These are phyloP conservation scores for Chaetura pelagica DNA, from an alignment of 2,113 vertebrate species.

Conservation along the genomic window DNA sequence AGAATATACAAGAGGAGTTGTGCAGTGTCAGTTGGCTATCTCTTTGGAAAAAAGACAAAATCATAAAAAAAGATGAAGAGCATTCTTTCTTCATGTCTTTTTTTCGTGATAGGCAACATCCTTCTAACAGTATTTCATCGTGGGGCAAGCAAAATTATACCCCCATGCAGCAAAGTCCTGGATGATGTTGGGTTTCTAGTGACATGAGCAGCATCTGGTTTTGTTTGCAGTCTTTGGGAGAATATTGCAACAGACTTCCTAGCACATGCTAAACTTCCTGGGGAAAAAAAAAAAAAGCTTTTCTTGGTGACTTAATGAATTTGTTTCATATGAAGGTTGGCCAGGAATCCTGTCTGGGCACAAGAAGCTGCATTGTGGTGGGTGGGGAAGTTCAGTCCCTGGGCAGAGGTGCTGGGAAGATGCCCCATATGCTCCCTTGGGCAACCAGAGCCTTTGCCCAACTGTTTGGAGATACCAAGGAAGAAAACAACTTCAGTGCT, in stretches of 20 bases:
- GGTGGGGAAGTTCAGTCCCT: neutral
- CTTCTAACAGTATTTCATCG: neutral
- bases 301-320: neutral
- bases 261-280: neutral
- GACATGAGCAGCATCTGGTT: neutral
- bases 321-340: neutral
- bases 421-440: fast-evolving
- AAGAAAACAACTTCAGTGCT: neutral
- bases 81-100: neutral
- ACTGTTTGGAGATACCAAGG: neutral
- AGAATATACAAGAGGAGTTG: neutral
- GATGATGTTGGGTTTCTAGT: neutral
- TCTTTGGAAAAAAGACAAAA: neutral
- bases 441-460: neutral
- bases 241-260: neutral
- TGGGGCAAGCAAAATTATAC: too few relatives aligned
- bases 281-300: neutral
- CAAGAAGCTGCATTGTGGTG: neutral
- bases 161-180: neutral
- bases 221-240: neutral
- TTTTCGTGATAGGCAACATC: neutral
- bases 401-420: neutral
- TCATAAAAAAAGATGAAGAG: neutral
- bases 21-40: neutral
- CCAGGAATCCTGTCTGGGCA: neutral